A percentile compares a stretch with the other conserved stretches of the same genome.
Evolutionary conservation across 2,797 vertebrate genomes (phyloP).

Genomic region (Taeniopygia guttata): DNA sequence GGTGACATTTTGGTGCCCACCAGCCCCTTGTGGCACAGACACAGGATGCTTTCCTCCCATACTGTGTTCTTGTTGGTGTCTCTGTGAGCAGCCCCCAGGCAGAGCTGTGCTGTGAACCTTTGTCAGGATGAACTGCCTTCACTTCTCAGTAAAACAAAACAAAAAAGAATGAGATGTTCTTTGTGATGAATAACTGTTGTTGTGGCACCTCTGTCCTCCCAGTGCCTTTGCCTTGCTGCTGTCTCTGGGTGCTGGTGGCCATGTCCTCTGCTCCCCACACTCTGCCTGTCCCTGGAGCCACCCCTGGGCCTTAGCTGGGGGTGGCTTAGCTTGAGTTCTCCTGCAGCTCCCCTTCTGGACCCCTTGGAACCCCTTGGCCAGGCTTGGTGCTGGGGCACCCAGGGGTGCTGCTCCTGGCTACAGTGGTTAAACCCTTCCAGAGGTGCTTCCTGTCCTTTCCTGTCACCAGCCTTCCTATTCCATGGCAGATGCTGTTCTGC

Average conservation of each 20-base stretch:
- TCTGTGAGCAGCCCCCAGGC: background rate
- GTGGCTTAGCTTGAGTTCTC: rapidly evolving
- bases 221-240: background rate
- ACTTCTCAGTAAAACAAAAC: background rate
- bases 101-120: background rate
- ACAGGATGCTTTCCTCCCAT: background rate
- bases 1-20: rapidly evolving
- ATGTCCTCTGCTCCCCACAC: background rate
- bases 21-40: background rate
- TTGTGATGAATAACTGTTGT: background rate
- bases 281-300: background rate
- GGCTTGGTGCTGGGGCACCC: background rate
- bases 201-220: background rate
- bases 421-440: background rate
- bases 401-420: background rate
- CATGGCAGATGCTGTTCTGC: background rate
- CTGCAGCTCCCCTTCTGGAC: background rate
- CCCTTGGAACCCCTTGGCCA: background rate
- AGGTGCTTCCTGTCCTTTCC: background rate
- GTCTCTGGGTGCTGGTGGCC: rapidly evolving
- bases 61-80: rapidly evolving
- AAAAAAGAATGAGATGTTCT: background rate
- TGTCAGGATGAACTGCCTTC: constrained; percentile 32
- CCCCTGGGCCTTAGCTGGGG: background rate
- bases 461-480: background rate